Base-by-base conservation (phyloP, 2,888 invertebrate species). In the Phengaris arion region DNA sequence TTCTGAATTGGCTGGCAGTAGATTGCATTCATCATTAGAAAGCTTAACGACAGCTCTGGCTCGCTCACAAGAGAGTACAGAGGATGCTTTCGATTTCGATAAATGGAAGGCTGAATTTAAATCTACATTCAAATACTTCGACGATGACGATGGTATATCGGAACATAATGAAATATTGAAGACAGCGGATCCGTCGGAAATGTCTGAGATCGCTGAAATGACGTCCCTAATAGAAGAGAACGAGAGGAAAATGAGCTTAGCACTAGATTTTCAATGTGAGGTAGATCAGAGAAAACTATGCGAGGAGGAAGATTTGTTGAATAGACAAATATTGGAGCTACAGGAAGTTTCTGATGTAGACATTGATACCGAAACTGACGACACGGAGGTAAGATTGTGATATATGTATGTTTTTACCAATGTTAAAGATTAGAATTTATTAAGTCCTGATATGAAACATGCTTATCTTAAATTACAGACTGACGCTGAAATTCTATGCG, bases 361-460 rank as follows among this genome's bases (percentile, higher is more conserved):
- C 82, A 93, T 97, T 69, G 97, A 97, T 80, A 97, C 97, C 0
- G 97, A 97, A 87, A 97, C 97, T 0, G 97, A 97, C 85, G 97
- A 97, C 81, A 96, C 96, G 8, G 95, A 95, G 88, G 94, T 94
- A 78, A 85, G 83, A 76, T 74, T 69, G 48, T 69, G n/a, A n/a
- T n/a, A 2, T 57, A 22, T 22, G 8, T 6, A 4, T 48, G 6
- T 48, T 7, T 48, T 48, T 48, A 8, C 48, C 48, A 48, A 8
- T 48, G 6, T 0, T 48, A 8, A 48, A 7, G 48, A 48, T 1
- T 48, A 7, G 6, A 48, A 48, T 7, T 48, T 48, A 6, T 5
- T 48, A 8, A 48, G 6, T 6, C 55, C 6, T 12, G 51, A 74
- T 13, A 51, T 46, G 5, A 9, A 55, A 48, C 8, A 3, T 57